phyloP scores from a whole-genome alignment of 2,888 invertebrate species.

The Volucella inanis region DNA sequence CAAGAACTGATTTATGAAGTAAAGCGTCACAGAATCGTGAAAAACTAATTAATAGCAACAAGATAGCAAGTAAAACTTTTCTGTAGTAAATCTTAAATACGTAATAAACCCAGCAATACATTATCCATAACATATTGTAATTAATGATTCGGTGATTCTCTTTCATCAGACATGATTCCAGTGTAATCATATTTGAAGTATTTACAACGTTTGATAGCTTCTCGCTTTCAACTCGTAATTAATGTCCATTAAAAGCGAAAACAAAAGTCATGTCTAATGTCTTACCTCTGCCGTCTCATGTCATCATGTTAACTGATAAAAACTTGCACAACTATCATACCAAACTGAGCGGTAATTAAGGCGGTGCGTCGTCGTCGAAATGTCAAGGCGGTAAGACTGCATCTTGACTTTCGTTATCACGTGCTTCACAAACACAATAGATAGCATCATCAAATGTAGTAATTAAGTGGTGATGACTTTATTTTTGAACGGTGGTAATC shows the following conservation, averaged over 20 bases:
- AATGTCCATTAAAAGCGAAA: constrained; percentile 23
- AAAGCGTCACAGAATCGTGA: too few relatives aligned
- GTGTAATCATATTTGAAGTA: constrained; percentile 4
- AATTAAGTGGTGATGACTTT: constrained; percentile 59
- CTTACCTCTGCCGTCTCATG: too few relatives aligned
- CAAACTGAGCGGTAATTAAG: background rate
- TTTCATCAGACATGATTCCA: background rate
- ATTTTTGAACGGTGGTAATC: constrained; percentile 40
- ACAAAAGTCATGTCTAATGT: background rate
- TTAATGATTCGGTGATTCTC: constrained; percentile 23
- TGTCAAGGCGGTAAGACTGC: background rate
- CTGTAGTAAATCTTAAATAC: constrained; percentile 19
- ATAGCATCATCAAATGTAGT: constrained; percentile 34
- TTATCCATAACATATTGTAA: background rate
- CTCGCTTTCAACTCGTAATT: background rate
- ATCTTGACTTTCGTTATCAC: background rate
- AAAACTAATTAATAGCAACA: too few relatives aligned
- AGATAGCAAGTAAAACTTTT: background rate
- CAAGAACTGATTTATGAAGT: too few relatives aligned
- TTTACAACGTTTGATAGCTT: constrained; percentile 7
- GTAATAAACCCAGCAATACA: constrained; percentile 12
- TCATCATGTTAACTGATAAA: constrained; percentile 15
- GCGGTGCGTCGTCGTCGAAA: constrained; percentile 1
- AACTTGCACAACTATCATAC: background rate
- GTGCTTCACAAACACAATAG: background rate